Conservation (phyloP, 2,797 vertebrate genomes). For the Myoxocephalus aenaeus region DNA sequence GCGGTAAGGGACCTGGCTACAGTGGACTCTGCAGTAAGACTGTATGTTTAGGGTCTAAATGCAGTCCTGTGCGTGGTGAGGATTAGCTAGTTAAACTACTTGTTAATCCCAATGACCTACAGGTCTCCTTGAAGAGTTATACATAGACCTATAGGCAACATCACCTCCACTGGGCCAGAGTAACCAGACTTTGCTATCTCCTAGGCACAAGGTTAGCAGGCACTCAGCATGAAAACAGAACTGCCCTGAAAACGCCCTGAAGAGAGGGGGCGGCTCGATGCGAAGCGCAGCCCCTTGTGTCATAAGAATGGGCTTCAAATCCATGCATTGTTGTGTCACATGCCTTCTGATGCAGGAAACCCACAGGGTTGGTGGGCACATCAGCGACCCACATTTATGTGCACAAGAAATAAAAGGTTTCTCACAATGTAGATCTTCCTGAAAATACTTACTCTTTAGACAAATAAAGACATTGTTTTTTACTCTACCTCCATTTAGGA, state of each 20-base stretch:
- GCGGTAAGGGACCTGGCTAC: neutral
- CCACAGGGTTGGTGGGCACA: neutral
- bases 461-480: neutral
- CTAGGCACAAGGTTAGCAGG: neutral
- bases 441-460: conserved; percentile 12
- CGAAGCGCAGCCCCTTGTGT: neutral
- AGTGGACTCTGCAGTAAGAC: conserved; percentile 1
- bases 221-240: neutral
- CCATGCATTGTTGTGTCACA: neutral
- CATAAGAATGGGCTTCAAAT: neutral
- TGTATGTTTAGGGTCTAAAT: conserved; percentile 19
- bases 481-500: neutral
- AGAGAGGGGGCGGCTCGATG: neutral
- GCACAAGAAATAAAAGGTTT: neutral
- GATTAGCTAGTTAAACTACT: conserved; percentile 24
- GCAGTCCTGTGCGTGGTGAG: neutral
- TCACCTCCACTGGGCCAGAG: neutral
- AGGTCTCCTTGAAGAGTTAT: conserved; percentile 19
- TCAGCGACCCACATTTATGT: neutral
- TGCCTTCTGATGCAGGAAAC: neutral
- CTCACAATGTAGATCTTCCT: neutral
- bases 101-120: conserved; percentile 39
- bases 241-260: neutral
- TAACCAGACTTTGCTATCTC: neutral
- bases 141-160: neutral